Percentiles rank a stretch among this genome's conserved stretches.
These are phyloP conservation scores for Hydropsyche tenuis DNA, from an alignment of 1,140 invertebrate genomes.

Conservation along the genomic window DNA sequence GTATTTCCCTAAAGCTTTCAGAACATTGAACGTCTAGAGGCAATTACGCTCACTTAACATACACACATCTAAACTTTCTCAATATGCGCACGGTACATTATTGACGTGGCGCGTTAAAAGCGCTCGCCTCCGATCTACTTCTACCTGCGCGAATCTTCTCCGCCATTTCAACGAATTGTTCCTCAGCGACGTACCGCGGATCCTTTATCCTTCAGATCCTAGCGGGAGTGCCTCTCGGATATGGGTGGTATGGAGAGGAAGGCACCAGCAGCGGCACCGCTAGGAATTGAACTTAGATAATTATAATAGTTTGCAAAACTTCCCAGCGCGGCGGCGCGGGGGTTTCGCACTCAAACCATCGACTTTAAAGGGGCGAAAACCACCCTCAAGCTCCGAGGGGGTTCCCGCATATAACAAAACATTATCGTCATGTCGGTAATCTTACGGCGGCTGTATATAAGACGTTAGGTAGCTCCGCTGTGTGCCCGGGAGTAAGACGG, in stretches of 20 bases:
- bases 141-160: constrained; percentile 3
- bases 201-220: constrained; percentile 30
- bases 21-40: no score
- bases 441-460: constrained; percentile 39
- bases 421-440: constrained; percentile 44
- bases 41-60: no score
- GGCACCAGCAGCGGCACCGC: constrained; percentile 36
- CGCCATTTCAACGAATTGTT: background rate
- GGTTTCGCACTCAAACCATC: background rate
- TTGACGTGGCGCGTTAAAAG: constrained; percentile 20
- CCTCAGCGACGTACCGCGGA: constrained; percentile 21
- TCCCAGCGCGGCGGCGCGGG: constrained; percentile 30
- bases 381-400: background rate
- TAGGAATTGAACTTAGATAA: constrained; percentile 50
- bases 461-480: constrained; percentile 27
- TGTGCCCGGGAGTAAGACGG: constrained; percentile 33
- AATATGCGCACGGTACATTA: constrained; percentile 8
- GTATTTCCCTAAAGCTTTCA: no score
- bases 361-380: no score
- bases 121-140: constrained; percentile 1
- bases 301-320: constrained; percentile 50
- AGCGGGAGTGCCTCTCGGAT: background rate
- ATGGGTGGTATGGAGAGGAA: constrained; percentile 6
- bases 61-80: background rate
- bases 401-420: constrained; percentile 40